phyloP scores from a whole-genome alignment of 2,888 invertebrate species.

The Drosophila gaucha region DNA sequence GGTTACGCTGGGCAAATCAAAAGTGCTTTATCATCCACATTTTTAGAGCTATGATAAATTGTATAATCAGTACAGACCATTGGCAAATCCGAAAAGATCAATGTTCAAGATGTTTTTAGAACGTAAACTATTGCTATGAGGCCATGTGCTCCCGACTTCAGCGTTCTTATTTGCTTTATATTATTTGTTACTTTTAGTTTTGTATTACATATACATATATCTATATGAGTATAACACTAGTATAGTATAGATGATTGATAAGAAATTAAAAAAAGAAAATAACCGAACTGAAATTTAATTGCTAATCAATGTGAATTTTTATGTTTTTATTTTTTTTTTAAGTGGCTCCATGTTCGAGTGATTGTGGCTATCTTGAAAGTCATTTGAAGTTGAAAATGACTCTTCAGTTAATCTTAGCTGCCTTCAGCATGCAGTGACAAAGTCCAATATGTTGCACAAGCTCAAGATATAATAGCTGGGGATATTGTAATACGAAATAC shows the following conservation, averaged over 20 bases:
- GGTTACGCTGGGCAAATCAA: no score
- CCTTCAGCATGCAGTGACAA: constrained; percentile 52
- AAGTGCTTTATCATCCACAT: no score
- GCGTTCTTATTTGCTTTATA: no score
- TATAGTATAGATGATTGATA: constrained; percentile 12
- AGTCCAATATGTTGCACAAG: constrained; percentile 12
- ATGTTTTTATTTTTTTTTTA: neutral
- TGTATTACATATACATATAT: constrained; percentile 6
- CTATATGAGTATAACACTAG: no score
- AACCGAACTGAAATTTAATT: constrained; percentile 31
- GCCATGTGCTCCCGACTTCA: no score
- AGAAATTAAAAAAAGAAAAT: neutral
- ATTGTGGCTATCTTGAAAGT: constrained; percentile 9
- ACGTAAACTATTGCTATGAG: no score
- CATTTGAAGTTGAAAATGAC: constrained; percentile 19
- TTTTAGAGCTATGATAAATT: no score
- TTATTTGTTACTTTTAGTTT: constrained; percentile 21
- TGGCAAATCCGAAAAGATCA: no score
- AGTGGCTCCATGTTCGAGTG: neutral
- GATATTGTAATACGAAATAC: constrained; percentile 5
- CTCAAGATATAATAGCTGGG: neutral
- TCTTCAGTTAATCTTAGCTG: constrained; percentile 45
- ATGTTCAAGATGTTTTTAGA: no score
- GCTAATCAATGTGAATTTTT: constrained; percentile 28
- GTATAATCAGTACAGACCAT: no score